Percentiles rank a stretch among this genome's conserved stretches.
These are phyloP conservation scores for Drosophila virilis DNA, from an alignment of 1,140 invertebrate genomes.

Conservation along the genomic window DNA sequence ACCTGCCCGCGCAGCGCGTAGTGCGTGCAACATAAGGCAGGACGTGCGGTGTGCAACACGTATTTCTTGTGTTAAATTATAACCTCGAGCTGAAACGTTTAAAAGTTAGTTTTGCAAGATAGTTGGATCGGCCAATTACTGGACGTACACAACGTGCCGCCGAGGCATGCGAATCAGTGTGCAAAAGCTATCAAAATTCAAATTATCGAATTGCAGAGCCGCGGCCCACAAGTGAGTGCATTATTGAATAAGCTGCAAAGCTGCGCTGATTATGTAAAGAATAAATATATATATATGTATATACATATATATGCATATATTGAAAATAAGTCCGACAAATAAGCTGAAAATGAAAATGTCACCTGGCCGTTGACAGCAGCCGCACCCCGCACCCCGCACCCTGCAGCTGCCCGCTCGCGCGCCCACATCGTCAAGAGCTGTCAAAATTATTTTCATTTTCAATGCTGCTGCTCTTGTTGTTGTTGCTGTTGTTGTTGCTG, in stretches of 20 bases:
- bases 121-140: neutral
- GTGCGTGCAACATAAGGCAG: conserved; percentile 37
- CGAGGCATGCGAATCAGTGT: conserved; percentile 75
- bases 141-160: conserved; percentile 43
- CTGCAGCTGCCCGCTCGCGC: neutral
- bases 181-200: conserved; percentile 56
- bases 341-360: conserved; percentile 61
- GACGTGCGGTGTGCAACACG: conserved; percentile 1
- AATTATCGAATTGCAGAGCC: conserved; percentile 52
- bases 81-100: neutral
- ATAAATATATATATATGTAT: neutral
- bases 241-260: conserved; percentile 29
- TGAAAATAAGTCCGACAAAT: conserved; percentile 15
- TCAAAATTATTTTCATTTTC: conserved; percentile 70
- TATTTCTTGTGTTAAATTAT: too few relatives aligned
- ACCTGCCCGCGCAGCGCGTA: conserved; percentile 57
- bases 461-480: conserved; percentile 19
- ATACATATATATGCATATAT: neutral
- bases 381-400: conserved; percentile 2
- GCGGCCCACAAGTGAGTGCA: conserved; percentile 60
- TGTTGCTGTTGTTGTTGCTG: conserved; percentile 21
- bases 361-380: conserved; percentile 50
- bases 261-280: conserved; percentile 72
- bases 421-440: conserved; percentile 47
- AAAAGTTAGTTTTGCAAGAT: neutral